Percentiles rank a stretch among this genome's conserved stretches.
Evolutionary conservation across 92 coral and sea anemone genomes (phyloP).

Genomic region (Epizoanthus scotinus): DNA sequence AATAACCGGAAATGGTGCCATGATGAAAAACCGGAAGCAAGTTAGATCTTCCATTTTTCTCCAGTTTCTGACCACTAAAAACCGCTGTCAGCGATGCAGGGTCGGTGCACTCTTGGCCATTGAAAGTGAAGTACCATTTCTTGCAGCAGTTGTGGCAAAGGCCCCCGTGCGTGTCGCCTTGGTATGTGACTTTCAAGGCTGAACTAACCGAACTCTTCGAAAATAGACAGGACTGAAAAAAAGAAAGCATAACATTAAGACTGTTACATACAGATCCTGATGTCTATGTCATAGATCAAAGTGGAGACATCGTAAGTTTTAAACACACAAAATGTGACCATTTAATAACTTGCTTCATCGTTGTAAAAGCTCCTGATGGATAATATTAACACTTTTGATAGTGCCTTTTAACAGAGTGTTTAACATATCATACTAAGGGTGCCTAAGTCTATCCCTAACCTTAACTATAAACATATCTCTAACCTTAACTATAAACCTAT

Average conservation of each 20-base stretch:
- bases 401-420: too few species aligned
- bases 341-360: too few species aligned
- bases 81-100: conserved; percentile 70
- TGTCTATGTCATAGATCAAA: background rate
- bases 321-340: too few species aligned
- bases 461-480: too few species aligned
- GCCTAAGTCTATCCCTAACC: too few species aligned
- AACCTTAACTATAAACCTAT: too few species aligned
- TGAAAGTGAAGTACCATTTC: conserved; percentile 74
- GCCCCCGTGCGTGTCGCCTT: conserved; percentile 74
- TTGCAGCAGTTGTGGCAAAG: conserved; percentile 73
- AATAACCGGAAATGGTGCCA: conserved; percentile 77
- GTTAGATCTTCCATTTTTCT: conserved; percentile 44
- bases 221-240: conserved; percentile 61
- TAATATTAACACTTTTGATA: too few species aligned
- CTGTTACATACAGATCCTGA: background rate
- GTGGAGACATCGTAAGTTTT: too few species aligned
- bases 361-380: too few species aligned
- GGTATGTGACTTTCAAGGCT: conserved; percentile 66
- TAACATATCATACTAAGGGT: too few species aligned
- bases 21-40: conserved; percentile 69
- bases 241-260: background rate
- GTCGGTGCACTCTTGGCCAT: conserved; percentile 64
- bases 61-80: conserved; percentile 58
- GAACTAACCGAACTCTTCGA: conserved; percentile 47